phyloP scores from a whole-genome alignment of 2,888 invertebrate genomes.

The Philaethria dido region DNA sequence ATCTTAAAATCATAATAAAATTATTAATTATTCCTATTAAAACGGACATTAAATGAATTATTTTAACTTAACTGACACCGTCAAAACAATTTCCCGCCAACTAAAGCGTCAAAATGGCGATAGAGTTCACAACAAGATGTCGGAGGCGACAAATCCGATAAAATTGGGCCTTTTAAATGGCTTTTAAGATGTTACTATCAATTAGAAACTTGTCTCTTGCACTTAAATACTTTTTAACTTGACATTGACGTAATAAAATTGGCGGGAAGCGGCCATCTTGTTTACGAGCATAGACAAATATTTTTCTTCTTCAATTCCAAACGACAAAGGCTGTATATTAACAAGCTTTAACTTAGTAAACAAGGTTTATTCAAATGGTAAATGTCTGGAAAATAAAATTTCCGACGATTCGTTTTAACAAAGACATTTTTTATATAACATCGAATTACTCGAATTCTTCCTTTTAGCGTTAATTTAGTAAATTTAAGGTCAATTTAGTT shows the following conservation, averaged over 20 bases:
- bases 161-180: constrained; percentile 64
- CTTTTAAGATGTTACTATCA: constrained; percentile 70
- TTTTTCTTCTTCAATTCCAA: constrained; percentile 29
- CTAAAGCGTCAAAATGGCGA: constrained; percentile 35
- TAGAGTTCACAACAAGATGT: constrained; percentile 43
- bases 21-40: not conserved
- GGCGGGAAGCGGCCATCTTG: constrained; percentile 58
- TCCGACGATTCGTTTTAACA: constrained; percentile 13
- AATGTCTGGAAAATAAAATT: constrained; percentile 10
- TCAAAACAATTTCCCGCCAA: constrained; percentile 52
- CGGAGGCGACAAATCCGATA: constrained; percentile 62
- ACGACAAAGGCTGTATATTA: constrained; percentile 16
- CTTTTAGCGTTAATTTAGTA: constrained; percentile 9
- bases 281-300: constrained; percentile 44
- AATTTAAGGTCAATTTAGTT: constrained; percentile 9
- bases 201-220: constrained; percentile 57
- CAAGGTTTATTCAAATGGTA: constrained; percentile 20
- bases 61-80: constrained; percentile 28
- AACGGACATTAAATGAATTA: not conserved
- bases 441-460: constrained; percentile 15
- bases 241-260: constrained; percentile 59
- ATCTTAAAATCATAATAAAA: not conserved
- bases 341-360: constrained; percentile 21
- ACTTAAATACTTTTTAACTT: constrained; percentile 61
- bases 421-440: not conserved